Evolutionary conservation across 2,797 vertebrate species (phyloP).

Genomic region (Trichosurus vulpecula): DNA sequence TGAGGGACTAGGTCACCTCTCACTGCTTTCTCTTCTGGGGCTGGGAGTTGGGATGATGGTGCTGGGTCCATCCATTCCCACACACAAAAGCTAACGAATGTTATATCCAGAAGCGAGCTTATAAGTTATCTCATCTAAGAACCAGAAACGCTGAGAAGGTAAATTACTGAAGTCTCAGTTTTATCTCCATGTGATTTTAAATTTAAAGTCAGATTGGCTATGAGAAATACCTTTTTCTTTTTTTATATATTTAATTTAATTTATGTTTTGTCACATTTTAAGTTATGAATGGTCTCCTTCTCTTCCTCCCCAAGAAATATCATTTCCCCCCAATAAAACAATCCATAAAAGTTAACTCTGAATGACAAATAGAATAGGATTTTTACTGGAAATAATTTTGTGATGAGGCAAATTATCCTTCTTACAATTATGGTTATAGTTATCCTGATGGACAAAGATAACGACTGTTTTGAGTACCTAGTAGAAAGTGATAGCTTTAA

Average conservation of each 20-base stretch:
- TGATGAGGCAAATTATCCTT: background rate
- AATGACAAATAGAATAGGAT: slow-evolving; percentile 6
- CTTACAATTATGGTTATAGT: background rate
- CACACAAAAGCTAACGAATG: background rate
- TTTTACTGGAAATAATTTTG: background rate
- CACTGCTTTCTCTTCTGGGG: background rate
- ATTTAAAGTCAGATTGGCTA: background rate
- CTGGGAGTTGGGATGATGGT: background rate
- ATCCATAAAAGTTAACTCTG: background rate
- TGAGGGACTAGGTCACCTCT: background rate
- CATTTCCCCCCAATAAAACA: background rate
- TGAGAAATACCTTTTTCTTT: background rate
- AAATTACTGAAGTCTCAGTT: background rate
- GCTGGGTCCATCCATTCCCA: background rate
- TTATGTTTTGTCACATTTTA: background rate
- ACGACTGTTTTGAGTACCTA: background rate
- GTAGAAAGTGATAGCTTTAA: background rate
- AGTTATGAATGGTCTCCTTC: background rate
- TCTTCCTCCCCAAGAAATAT: background rate
- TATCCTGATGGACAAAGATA: background rate
- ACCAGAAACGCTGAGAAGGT: background rate
- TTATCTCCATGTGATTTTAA: background rate
- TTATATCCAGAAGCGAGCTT: background rate
- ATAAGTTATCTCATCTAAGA: background rate
- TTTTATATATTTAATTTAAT: background rate